Base-by-base conservation (phyloP, 2,888 invertebrate genomes). In the Drosophila parthenogenetica region DNA sequence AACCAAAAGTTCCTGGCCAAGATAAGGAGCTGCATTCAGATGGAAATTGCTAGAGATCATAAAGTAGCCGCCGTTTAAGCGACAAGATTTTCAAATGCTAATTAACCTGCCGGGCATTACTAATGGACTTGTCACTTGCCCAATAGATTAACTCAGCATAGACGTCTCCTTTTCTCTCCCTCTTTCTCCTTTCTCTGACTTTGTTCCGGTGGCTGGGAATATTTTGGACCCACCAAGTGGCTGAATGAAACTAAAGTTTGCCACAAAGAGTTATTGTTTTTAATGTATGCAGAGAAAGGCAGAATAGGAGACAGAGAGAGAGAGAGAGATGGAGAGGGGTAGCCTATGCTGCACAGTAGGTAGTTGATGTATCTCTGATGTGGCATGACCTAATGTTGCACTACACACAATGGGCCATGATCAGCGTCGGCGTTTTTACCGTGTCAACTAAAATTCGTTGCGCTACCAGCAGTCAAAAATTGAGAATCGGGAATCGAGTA, bases 371-470 rank as follows among this genome's bases (percentile, higher is more conserved):
- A 65, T 62, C 37, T 17, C 57, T 87, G 75, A 83, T 85, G 62
- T 49, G 74, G 67, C 85, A 77, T 89, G 85, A 89, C 85, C 87
- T 89, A 79, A 89, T 85, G 84, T 85, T 85, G 87, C 84, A 83
- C 87, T 77, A 73, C 77, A 87, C 76, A 89, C 89, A 88, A 86
- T 74, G 87, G 84, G 71, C 87, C 69, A 81, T 76, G 84, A 73
- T 84, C 58, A 74, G 57, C 61, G 73, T 65, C 60, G 68, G 62
- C 63, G 48, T 60, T 42, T 42, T 46, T 16, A 51, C 58, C 70
- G 80, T 88, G 86, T 78, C 83, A 88, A 82, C 71, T 75, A 25
- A 59, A 10, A 84, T 84, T 84, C 53, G 83, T 22, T 78, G 83
- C 83, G 88, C 83, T 84, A 80, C 83, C 83, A 88, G 76, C 79